A percentile compares a stretch with the other conserved stretches of the same genome.
These are phyloP conservation scores for Coracopsis vasa DNA, from an alignment of 2,113 vertebrate genomes.

Conservation along the genomic window DNA sequence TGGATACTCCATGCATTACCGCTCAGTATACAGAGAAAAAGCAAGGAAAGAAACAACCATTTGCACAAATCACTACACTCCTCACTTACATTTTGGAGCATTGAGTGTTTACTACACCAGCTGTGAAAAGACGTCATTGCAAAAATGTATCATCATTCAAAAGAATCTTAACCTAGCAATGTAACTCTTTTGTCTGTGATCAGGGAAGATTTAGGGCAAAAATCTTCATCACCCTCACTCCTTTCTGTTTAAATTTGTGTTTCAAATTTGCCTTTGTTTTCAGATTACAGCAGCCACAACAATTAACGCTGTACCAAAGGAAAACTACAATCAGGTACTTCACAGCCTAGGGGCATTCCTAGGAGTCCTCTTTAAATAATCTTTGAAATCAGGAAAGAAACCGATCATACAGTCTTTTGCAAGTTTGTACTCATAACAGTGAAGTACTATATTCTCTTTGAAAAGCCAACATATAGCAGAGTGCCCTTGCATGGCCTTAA, in stretches of 20 bases:
- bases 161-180: not conserved
- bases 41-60: not conserved
- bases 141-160: not conserved
- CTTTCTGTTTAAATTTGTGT: not conserved
- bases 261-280: not conserved
- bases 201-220: not conserved
- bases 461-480: not conserved
- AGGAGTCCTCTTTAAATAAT: not conserved
- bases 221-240: not conserved
- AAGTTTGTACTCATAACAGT: not conserved
- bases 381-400: not conserved
- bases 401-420: not conserved
- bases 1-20: not conserved
- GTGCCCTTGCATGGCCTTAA: not conserved
- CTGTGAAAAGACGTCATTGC: not conserved
- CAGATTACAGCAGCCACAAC: not conserved
- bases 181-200: not conserved
- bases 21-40: not conserved
- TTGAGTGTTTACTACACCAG: not conserved
- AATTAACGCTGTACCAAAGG: not conserved
- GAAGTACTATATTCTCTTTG: not conserved
- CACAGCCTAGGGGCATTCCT: not conserved
- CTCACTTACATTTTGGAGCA: not conserved
- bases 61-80: not conserved
- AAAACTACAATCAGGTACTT: not conserved